Conservation (phyloP, 2,113 vertebrate genomes). For the Bos taurus region DNA sequence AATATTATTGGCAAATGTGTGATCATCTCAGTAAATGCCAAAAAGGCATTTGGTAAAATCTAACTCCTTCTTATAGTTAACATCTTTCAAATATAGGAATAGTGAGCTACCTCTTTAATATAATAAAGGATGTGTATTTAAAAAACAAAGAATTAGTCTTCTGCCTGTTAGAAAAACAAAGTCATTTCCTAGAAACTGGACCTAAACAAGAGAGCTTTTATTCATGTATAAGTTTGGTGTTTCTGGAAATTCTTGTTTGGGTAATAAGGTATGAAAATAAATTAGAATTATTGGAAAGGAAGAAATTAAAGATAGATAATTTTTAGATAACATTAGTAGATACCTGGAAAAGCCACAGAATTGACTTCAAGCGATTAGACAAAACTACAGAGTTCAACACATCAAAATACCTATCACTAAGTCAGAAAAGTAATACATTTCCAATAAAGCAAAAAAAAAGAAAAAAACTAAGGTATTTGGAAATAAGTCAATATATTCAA, state of each 20-base stretch:
- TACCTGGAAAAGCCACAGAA: not conserved
- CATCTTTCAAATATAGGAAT: not conserved
- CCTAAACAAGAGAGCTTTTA: not conserved
- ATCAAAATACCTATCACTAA: not conserved
- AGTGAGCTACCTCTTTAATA: not conserved
- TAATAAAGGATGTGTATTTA: not conserved
- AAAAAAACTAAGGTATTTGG: not conserved
- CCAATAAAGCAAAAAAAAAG: not conserved
- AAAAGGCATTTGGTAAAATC: not conserved
- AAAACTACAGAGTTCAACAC: not conserved
- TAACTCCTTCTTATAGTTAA: not conserved
- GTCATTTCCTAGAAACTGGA: not conserved
- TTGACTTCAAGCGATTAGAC: not conserved
- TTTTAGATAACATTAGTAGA: not conserved
- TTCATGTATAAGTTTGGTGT: not conserved
- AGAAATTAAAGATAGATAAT: not conserved
- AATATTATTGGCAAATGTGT: not conserved
- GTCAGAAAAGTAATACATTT: not conserved
- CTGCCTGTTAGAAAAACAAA: not conserved
- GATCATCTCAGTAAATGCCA: not conserved
- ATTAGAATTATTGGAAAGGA: not conserved
- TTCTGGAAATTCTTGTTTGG: constrained; percentile 23
- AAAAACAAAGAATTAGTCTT: not conserved
- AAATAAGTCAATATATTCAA: not conserved
- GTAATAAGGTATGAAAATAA: constrained; percentile 7